Conservation (phyloP, 2,888 invertebrate species). For the Yponomeuta cagnagella region DNA sequence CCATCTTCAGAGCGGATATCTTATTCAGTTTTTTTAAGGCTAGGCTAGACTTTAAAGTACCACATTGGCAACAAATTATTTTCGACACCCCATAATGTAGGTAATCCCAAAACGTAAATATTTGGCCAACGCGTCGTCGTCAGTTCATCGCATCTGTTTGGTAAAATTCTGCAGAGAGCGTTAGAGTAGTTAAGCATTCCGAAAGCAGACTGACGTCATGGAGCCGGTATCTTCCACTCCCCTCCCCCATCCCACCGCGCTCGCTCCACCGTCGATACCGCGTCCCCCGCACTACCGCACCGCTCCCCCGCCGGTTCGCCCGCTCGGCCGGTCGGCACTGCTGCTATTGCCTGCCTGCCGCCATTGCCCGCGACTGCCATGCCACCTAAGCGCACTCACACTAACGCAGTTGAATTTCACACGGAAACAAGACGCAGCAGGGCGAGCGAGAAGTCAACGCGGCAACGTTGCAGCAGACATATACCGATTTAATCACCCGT, state of each 20-base stretch:
- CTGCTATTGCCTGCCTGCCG: conserved; percentile 24
- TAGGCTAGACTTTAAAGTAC: too few species aligned
- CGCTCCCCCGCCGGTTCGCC: conserved; percentile 24
- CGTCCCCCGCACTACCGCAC: conserved; percentile 22
- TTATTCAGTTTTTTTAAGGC: not conserved
- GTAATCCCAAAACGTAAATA: not conserved
- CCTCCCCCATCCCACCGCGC: conserved; percentile 24
- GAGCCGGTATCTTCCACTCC: conserved; percentile 49
- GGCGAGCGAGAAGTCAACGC: conserved; percentile 60
- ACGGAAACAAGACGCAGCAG: conserved; percentile 72
- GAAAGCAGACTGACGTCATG: conserved; percentile 69
- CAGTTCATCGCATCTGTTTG: not conserved
- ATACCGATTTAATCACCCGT: conserved; percentile 68
- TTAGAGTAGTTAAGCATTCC: conserved; percentile 34
- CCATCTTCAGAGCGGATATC: not conserved
- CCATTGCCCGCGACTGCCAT: conserved; percentile 28
- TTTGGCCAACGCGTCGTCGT: not conserved
- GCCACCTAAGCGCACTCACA: conserved; percentile 43
- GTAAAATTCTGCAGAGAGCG: conserved; percentile 16
- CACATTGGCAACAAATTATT: not conserved
- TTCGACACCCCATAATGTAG: not conserved
- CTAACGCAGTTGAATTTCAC: conserved; percentile 67
- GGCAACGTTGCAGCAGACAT: conserved; percentile 75
- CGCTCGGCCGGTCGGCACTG: conserved; percentile 19
- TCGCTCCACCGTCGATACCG: conserved; percentile 22